phyloP scores from a whole-genome alignment of 2,888 invertebrate genomes.

The Nymphalis urticae region DNA sequence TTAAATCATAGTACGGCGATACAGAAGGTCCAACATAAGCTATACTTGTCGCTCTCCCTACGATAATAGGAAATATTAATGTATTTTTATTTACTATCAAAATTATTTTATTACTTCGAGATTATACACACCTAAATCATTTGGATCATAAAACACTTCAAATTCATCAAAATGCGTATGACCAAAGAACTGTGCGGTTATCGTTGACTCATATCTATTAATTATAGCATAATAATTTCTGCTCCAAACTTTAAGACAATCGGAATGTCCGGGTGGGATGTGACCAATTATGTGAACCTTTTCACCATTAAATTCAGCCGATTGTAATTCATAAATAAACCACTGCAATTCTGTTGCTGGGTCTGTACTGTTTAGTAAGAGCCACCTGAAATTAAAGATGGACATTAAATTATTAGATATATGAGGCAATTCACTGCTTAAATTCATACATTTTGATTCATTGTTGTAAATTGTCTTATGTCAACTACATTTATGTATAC shows the following conservation, averaged over 20 bases:
- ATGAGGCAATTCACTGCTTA: too few relatives aligned
- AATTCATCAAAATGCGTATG: slow-evolving; percentile 97
- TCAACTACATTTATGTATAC: background rate
- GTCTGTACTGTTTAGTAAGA: slow-evolving; percentile 96
- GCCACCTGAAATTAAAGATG: slow-evolving; percentile 84
- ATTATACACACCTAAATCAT: slow-evolving; percentile 83
- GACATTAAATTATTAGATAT: background rate
- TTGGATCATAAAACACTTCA: slow-evolving; percentile 94
- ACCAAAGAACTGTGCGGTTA: slow-evolving; percentile 96
- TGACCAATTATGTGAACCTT: slow-evolving; percentile 99
- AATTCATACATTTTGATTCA: background rate
- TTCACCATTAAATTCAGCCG: slow-evolving; percentile 95
- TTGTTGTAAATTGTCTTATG: slow-evolving; percentile 1
- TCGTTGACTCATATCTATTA: slow-evolving; percentile 93
- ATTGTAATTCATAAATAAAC: slow-evolving; percentile 96
- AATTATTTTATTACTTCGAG: background rate
- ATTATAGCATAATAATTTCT: slow-evolving; percentile 95
- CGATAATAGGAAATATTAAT: slow-evolving; percentile 39
- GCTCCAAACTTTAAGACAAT: slow-evolving; percentile 97
- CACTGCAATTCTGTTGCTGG: slow-evolving; percentile 97
- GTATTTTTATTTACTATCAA: background rate
- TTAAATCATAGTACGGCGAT: slow-evolving; percentile 94
- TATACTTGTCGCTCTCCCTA: slow-evolving; percentile 90
- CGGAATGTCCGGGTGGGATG: slow-evolving; percentile 96
- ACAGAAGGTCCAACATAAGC: slow-evolving; percentile 97